phyloP scores from a whole-genome alignment of 2,113 vertebrate genomes.

The Epinephelus lanceolatus region DNA sequence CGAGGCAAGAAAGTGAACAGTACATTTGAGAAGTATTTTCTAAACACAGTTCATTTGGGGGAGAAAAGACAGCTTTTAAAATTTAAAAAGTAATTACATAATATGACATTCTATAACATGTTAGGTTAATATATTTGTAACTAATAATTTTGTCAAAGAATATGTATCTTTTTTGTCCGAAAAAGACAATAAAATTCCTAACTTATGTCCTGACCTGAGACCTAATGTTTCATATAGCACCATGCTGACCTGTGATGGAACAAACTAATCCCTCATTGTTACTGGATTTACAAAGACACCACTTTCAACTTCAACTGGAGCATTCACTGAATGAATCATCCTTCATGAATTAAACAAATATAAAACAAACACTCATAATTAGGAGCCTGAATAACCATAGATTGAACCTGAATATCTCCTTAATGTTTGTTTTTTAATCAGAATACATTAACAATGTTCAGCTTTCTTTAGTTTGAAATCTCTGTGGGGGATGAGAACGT shows the following conservation, averaged over 20 bases:
- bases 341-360: constrained; percentile 72
- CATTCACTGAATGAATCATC: constrained; percentile 48
- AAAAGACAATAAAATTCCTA: not conserved
- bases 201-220: not conserved
- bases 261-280: constrained; percentile 23
- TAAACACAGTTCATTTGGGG: not conserved
- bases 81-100: not conserved
- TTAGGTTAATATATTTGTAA: not conserved
- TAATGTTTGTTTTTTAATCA: constrained; percentile 74
- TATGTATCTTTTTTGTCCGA: not conserved
- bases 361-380: constrained; percentile 72
- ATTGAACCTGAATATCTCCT: constrained; percentile 64
- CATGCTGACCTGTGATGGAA: constrained; percentile 14
- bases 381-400: constrained; percentile 67
- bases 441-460: constrained; percentile 62
- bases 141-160: constrained; percentile 3
- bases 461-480: constrained; percentile 52
- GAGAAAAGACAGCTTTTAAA: not conserved
- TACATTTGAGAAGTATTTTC: constrained; percentile 6
- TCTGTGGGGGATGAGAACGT: constrained; percentile 29
- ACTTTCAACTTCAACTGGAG: constrained; percentile 22
- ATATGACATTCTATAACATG: constrained; percentile 1
- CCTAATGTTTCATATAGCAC: not conserved
- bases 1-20: not conserved
- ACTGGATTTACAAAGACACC: constrained; percentile 30